Evolutionary conservation across 2,888 invertebrate genomes (phyloP).

Genomic region (Lysandra coridon): DNA sequence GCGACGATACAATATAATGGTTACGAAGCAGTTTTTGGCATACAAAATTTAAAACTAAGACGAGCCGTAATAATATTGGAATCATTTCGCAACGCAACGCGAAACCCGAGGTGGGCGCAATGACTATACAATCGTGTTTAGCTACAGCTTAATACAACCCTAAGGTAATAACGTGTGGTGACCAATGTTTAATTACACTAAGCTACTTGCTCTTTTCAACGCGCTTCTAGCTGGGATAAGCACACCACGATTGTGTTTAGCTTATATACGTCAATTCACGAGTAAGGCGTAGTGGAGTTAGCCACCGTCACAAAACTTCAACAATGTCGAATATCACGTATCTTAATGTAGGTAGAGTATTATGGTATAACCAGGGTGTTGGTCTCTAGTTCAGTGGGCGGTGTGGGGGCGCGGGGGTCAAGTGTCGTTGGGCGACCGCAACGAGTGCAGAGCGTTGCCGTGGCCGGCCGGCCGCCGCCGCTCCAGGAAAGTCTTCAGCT

Average conservation of each 20-base stretch:
- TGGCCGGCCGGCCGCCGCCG: slow-evolving; percentile 71
- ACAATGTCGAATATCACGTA: slow-evolving; percentile 4
- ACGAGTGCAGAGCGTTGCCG: slow-evolving; percentile 58
- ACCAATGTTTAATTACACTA: slow-evolving; percentile 22
- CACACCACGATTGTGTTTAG: neutral
- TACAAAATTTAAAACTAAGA: slow-evolving; percentile 38
- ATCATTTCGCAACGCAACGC: slow-evolving; percentile 50
- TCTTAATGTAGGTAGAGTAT: slow-evolving; percentile 15
- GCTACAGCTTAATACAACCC: slow-evolving; percentile 54
- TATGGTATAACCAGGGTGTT: neutral
- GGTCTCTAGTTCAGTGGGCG: slow-evolving; percentile 24
- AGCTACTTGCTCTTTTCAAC: neutral
- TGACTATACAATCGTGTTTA: slow-evolving; percentile 64
- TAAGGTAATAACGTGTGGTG: slow-evolving; percentile 38
- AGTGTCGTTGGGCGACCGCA: slow-evolving; percentile 68
- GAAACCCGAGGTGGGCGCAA: slow-evolving; percentile 70
- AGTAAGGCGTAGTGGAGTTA: neutral
- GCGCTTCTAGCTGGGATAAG: slow-evolving; percentile 14
- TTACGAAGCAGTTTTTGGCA: slow-evolving; percentile 33
- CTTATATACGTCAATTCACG: slow-evolving; percentile 25
- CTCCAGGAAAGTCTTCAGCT: slow-evolving; percentile 72
- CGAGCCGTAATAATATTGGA: slow-evolving; percentile 42
- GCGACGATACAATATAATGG: slow-evolving; percentile 4
- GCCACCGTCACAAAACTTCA: neutral
- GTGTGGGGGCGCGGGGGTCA: slow-evolving; percentile 48